phyloP scores from a whole-genome alignment of 2,797 vertebrate species.

The Choloepus didactylus region DNA sequence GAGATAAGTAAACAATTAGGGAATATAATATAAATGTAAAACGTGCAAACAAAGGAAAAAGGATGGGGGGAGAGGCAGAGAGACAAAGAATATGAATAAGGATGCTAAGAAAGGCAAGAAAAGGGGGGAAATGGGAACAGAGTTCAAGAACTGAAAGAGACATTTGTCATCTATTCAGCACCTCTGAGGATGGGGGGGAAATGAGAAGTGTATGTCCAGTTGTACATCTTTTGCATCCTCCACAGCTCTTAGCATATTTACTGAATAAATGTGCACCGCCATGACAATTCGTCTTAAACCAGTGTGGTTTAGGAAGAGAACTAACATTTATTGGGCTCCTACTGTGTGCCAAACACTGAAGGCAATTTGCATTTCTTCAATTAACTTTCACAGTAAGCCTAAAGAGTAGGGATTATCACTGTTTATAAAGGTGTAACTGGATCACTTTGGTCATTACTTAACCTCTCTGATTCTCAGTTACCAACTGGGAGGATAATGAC shows the following conservation, averaged over 20 bases:
- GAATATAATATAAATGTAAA: constrained; percentile 48
- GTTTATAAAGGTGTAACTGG: constrained; percentile 64
- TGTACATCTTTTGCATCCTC: background rate
- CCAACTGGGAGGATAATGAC: constrained; percentile 51
- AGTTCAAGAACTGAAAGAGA: background rate
- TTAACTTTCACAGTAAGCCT: constrained; percentile 64
- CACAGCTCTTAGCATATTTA: background rate
- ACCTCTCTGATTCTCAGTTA: constrained; percentile 52
- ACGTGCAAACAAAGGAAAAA: background rate
- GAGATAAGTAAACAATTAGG: background rate
- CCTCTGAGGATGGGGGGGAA: too few species aligned
- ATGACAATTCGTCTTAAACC: constrained; percentile 6
- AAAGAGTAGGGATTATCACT: background rate
- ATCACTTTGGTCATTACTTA: constrained; percentile 69
- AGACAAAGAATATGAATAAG: background rate
- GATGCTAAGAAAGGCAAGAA: background rate
- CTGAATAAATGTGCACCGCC: background rate
- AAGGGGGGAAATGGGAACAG: background rate
- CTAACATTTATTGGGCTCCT: constrained; percentile 58
- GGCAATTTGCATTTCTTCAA: constrained; percentile 50
- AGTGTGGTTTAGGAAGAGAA: background rate
- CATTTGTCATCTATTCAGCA: background rate
- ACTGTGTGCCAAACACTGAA: constrained; percentile 54
- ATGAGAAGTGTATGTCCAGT: background rate
- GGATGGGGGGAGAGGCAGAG: background rate